Conservation (phyloP, 2,888 invertebrate genomes). For the Drosophila histrio region DNA sequence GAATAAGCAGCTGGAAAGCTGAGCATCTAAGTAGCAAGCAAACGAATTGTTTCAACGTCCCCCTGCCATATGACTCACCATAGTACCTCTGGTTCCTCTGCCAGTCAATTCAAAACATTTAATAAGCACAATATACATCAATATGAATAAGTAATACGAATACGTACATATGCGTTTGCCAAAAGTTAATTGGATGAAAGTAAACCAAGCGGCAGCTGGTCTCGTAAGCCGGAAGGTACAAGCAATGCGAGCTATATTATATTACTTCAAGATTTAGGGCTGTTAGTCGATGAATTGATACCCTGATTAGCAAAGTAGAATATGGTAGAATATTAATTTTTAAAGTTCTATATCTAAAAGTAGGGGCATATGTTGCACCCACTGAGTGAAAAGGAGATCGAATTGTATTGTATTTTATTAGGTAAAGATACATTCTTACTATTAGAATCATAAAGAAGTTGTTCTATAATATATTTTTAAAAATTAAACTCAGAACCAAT, state of each 20-base stretch:
- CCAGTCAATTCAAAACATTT: conserved; percentile 45
- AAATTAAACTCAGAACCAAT: not conserved
- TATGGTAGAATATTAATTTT: too few relatives aligned
- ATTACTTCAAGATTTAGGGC: not conserved
- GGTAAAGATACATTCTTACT: too few relatives aligned
- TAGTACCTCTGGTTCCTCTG: not conserved
- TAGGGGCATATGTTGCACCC: too few relatives aligned
- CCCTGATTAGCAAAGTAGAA: too few relatives aligned
- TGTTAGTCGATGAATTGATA: not conserved
- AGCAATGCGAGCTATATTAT: not conserved
- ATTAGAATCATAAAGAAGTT: too few relatives aligned
- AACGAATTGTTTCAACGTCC: conserved; percentile 57
- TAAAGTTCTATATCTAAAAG: too few relatives aligned
- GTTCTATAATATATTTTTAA: not conserved
- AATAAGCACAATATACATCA: conserved; percentile 47
- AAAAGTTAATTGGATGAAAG: conserved; percentile 42
- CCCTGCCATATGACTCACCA: conserved; percentile 20
- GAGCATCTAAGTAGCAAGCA: conserved; percentile 57
- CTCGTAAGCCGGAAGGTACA: not conserved
- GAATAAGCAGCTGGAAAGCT: conserved; percentile 60
- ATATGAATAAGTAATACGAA: conserved; percentile 60
- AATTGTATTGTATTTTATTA: too few relatives aligned
- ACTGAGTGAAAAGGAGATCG: too few relatives aligned
- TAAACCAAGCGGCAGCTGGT: conserved; percentile 20
- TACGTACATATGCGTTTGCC: conserved; percentile 33